Evolutionary conservation across 2,888 invertebrate species (phyloP).

Genomic region (Nomada fabriciana): DNA sequence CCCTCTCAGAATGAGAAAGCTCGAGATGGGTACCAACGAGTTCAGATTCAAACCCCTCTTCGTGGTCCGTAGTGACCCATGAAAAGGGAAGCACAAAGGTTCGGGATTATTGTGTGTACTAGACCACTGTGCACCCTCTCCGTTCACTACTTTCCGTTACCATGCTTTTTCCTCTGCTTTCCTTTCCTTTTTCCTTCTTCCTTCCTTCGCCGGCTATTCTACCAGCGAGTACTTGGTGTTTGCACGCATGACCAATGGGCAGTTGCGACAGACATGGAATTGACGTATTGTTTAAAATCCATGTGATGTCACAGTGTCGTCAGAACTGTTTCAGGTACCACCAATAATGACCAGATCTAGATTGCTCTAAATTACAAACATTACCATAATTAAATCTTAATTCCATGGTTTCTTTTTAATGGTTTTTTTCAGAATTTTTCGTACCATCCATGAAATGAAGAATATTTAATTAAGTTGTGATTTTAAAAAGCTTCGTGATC

Average conservation of each 20-base stretch:
- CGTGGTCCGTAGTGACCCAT: constrained; percentile 34
- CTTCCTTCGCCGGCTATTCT: constrained; percentile 4
- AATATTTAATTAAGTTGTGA: too few species aligned
- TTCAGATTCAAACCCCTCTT: constrained; percentile 31
- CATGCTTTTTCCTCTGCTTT: neutral
- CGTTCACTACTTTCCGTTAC: constrained; percentile 36
- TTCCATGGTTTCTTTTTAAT: neutral
- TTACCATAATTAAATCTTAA: neutral
- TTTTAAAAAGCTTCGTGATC: too few species aligned
- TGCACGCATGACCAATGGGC: constrained; percentile 48
- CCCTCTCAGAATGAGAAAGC: constrained; percentile 19
- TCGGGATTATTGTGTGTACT: constrained; percentile 53
- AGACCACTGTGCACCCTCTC: constrained; percentile 22
- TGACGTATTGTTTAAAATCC: constrained; percentile 72
- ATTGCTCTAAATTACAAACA: too few species aligned
- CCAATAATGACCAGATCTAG: constrained; percentile 59
- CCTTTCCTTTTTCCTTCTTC: neutral
- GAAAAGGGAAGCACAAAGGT: constrained; percentile 39
- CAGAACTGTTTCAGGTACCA: constrained; percentile 64
- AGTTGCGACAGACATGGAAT: constrained; percentile 72
- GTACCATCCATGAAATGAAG: too few species aligned
- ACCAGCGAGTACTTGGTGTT: constrained; percentile 44
- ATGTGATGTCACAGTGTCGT: constrained; percentile 69
- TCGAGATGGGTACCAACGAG: constrained; percentile 16
- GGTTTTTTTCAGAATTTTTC: constrained; percentile 7